Evolutionary conservation across 2,888 invertebrate species (phyloP).

Genomic region (Strigamia maritima): DNA sequence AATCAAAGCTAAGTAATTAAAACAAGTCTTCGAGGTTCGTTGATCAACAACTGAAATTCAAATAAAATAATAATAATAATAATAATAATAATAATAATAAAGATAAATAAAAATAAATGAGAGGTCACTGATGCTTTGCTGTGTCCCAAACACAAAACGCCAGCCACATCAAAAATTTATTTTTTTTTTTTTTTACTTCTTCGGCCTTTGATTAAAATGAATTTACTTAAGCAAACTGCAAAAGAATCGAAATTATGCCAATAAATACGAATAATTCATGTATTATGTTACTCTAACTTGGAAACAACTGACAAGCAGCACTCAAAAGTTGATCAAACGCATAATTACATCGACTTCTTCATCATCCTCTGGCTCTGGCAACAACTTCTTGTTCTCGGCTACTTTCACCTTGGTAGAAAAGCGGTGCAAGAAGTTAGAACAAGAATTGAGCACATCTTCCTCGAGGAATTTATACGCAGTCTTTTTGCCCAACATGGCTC

Average conservation of each 20-base stretch:
- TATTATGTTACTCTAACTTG: not conserved
- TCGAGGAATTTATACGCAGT: conserved; percentile 35
- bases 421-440: conserved; percentile 40
- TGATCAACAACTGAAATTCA: not conserved
- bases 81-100: not conserved
- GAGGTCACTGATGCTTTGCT: conserved; percentile 16
- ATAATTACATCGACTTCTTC: conserved; percentile 1
- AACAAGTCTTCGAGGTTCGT: not conserved
- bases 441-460: conserved; percentile 39
- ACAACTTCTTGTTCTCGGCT: conserved; percentile 1
- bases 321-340: not conserved
- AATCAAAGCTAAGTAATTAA: not conserved
- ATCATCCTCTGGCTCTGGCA: not conserved
- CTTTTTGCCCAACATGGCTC: conserved; percentile 37
- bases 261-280: not conserved
- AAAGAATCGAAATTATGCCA: not conserved
- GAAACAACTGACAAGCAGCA: not conserved
- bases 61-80: not conserved
- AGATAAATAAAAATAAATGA: not conserved
- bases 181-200: not conserved
- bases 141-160: conserved; percentile 24
- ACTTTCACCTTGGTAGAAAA: conserved; percentile 37
- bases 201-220: not conserved
- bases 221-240: not conserved
- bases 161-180: not conserved